These are phyloP conservation scores for Tachina grossa DNA, from an alignment of 2,888 invertebrate genomes.

Conservation along the genomic window DNA sequence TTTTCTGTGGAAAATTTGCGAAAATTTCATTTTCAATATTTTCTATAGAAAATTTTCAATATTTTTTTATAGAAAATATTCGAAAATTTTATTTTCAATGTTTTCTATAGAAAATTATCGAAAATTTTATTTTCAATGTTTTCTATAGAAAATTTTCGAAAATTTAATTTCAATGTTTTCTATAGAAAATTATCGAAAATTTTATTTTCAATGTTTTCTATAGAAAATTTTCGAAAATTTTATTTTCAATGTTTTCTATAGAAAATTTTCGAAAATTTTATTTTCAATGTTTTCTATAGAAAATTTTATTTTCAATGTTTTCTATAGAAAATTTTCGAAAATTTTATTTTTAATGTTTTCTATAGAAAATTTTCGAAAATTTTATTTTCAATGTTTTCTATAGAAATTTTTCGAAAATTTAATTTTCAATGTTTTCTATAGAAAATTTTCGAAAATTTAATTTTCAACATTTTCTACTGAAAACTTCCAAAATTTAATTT, in stretches of 20 bases:
- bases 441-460: neutral
- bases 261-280: constrained; percentile 1
- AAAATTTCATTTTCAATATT: constrained; percentile 1
- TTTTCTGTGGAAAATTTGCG: neutral
- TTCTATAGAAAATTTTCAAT: too few relatives aligned
- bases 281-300: constrained; percentile 22
- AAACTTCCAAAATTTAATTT: too few relatives aligned
- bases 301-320: neutral
- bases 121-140: too few relatives aligned
- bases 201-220: neutral
- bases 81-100: too few relatives aligned
- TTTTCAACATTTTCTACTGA: neutral
- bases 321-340: too few relatives aligned
- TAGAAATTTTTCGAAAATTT: neutral
- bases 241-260: neutral
- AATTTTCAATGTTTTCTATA: neutral
- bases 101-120: too few relatives aligned
- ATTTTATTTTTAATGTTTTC: too few relatives aligned
- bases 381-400: neutral
- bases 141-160: neutral
- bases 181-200: neutral
- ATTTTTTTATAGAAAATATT: too few relatives aligned
- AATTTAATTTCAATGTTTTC: neutral
- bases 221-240: neutral
- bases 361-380: too few relatives aligned